These are phyloP conservation scores for Oncopodura yosiiana DNA, from an alignment of 1,140 invertebrate genomes.

Conservation along the genomic window DNA sequence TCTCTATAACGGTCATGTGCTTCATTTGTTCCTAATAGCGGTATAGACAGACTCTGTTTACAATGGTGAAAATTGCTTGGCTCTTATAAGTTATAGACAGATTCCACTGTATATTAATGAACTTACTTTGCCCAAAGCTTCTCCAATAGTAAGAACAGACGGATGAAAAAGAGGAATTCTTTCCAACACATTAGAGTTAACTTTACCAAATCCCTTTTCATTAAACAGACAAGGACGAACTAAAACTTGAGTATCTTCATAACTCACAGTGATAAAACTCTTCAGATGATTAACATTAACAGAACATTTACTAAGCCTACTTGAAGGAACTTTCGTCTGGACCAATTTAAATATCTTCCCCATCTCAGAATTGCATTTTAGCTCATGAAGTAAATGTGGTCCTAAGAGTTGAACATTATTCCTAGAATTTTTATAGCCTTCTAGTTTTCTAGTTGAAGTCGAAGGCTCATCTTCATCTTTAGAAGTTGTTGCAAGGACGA, in stretches of 20 bases:
- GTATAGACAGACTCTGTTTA: too few relatives aligned
- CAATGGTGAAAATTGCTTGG: neutral
- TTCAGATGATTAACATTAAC: conserved; percentile 26
- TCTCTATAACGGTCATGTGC: too few relatives aligned
- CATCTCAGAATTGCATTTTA: conserved; percentile 15
- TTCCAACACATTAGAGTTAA: conserved; percentile 25
- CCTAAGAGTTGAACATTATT: conserved; percentile 31
- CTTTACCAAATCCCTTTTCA: conserved; percentile 15
- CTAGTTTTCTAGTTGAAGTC: neutral
- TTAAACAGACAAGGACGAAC: conserved; percentile 17
- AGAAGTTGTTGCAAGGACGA: conserved; percentile 11
- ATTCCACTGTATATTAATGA: neutral
- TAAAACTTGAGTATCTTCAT: conserved; percentile 21
- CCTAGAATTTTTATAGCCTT: neutral
- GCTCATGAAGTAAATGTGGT: conserved; percentile 26
- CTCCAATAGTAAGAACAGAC: conserved; percentile 21
- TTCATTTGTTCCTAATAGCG: too few relatives aligned
- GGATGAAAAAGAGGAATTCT: conserved; percentile 29
- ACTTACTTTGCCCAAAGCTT: conserved; percentile 17
- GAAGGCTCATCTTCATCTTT: neutral
- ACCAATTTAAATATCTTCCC: conserved; percentile 28
- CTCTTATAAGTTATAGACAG: neutral
- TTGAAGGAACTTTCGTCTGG: conserved; percentile 6
- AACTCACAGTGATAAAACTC: conserved; percentile 11
- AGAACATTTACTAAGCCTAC: conserved; percentile 1